A percentile compares a stretch with the other conserved stretches of the same genome.
These are phyloP conservation scores for Cyprinella venusta DNA, from an alignment of 2,797 vertebrate species.

Conservation along the genomic window DNA sequence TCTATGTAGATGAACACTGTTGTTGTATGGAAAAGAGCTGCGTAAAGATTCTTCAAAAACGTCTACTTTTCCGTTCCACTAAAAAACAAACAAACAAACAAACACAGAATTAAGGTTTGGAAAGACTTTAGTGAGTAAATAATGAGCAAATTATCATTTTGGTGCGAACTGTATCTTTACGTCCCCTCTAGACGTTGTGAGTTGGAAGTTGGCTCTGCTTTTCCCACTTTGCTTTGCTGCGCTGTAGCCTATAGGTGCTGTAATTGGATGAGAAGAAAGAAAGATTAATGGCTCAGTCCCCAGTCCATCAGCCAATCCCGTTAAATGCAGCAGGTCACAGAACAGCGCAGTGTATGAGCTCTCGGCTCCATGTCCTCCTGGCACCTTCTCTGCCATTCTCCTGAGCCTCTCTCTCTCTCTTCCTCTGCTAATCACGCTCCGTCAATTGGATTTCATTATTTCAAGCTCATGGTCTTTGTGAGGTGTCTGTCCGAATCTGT, in stretches of 20 bases:
- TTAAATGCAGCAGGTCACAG: constrained; percentile 63
- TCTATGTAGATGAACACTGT: background rate
- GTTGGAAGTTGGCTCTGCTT: constrained; percentile 23
- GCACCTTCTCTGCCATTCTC: constrained; percentile 37
- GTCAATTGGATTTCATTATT: constrained; percentile 37
- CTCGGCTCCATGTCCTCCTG: constrained; percentile 52
- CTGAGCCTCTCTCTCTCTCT: constrained; percentile 14
- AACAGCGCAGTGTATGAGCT: constrained; percentile 45
- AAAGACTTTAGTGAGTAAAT: background rate
- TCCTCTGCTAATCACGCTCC: constrained; percentile 40
- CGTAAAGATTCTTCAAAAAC: background rate
- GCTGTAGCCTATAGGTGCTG: constrained; percentile 68
- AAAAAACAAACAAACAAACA: background rate
- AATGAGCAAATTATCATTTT: background rate
- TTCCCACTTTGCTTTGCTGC: constrained; percentile 54
- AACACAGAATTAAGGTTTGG: background rate
- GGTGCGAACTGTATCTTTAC: background rate
- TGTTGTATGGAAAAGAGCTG: background rate
- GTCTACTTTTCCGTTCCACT: background rate
- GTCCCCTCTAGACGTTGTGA: background rate
- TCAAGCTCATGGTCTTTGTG: constrained; percentile 9
- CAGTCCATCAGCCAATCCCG: constrained; percentile 66
- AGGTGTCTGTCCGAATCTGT: constrained; percentile 29
- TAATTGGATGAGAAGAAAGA: constrained; percentile 71
- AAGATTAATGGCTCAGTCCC: constrained; percentile 69